phyloP scores from a whole-genome alignment of 1,140 invertebrate genomes.

The Dysdera silvatica region DNA sequence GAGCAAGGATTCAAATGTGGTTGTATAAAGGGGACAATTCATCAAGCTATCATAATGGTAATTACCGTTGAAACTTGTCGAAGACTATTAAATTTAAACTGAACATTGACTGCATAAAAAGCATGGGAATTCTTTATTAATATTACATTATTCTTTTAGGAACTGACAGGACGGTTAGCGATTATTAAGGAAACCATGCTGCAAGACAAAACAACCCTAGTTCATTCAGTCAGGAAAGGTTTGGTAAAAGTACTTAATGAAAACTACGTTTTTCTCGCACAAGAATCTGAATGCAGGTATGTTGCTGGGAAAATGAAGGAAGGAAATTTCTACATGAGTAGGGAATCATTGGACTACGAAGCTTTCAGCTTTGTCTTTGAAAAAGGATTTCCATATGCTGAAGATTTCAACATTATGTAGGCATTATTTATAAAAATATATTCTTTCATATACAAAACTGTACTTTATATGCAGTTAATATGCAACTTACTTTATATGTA shows the following conservation, averaged over 20 bases:
- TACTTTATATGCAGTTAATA: too few relatives aligned
- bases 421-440: too few relatives aligned
- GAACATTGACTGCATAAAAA: too few relatives aligned
- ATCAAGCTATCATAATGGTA: not conserved
- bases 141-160: not conserved
- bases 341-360: not conserved
- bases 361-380: not conserved
- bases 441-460: too few relatives aligned
- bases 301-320: not conserved
- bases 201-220: not conserved
- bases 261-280: not conserved
- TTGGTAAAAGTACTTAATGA: not conserved
- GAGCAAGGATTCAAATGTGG: not conserved
- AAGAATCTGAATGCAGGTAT: not conserved
- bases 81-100: too few relatives aligned
- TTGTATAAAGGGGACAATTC: not conserved
- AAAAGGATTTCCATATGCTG: not conserved
- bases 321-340: not conserved
- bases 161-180: not conserved
- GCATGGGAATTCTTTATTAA: too few relatives aligned
- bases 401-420: not conserved
- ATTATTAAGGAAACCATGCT: not conserved
- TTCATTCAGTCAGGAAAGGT: not conserved
- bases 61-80: too few relatives aligned
- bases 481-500: too few relatives aligned